Evolutionary conservation across 2,888 invertebrate genomes (phyloP), one percentile per base, ranked within the genome.

Genomic region (Pyrrhia umbra): DNA sequence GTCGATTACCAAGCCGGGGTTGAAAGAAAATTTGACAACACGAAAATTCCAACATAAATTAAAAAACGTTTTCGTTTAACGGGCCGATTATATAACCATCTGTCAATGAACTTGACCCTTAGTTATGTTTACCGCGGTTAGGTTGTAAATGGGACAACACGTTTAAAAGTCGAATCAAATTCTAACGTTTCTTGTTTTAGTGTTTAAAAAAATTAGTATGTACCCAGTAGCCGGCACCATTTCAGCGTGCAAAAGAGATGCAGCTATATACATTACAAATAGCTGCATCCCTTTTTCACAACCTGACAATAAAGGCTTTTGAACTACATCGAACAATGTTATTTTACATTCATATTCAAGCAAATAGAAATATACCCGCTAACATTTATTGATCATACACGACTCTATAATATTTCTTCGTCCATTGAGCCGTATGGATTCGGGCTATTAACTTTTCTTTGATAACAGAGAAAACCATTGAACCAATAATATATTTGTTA

Each of bases 361-460:
- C 1, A n/a, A 42, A 18, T 23, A 25, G n/a, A 45, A 27, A 46
- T 25, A 15, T n/a, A 2, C 16, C 8, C 13, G 27, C 39, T 16
- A 52, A 39, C 23, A 51, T 50, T 39, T 21, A 20, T 30, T 20
- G 34, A 16, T 52, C 52, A 54, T 39, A 43, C 71, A 56, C 23
- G 42, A 23, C 23, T 23, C 40, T 27, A 4, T 23, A 58, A 21
- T 27, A 58, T 73, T 55, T 34, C 16, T 52, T 45, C 39, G 57
- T 6, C 34, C 52, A 57, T n/a, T 50, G 61, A 62, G 20, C 34
- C 54, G 45, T 50, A 10, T 49, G 23, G 5, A 20, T 68, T 45
- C 57, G 21, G 52, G 40, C 45, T 68, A 74, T 62, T 74, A 68
- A 68, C 40, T 71, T 69, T 67, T 57, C 74, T 71, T 74, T 74